Evolutionary conservation across 2,888 invertebrate species (phyloP).

Genomic region (Apodemia hepburni): DNA sequence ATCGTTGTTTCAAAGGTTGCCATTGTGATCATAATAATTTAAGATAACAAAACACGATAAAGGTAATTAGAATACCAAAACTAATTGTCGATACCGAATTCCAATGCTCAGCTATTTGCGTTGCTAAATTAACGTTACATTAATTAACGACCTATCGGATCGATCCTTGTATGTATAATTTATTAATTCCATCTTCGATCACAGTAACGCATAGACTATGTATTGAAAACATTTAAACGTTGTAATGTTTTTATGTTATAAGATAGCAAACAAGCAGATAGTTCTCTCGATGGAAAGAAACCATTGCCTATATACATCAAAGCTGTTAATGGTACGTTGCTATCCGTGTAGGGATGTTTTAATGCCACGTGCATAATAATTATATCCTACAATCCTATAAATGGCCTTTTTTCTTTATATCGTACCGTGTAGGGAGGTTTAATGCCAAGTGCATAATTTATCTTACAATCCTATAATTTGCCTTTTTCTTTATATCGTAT

Average conservation of each 20-base stretch:
- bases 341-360: too few species aligned
- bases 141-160: slow-evolving; percentile 10
- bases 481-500: too few species aligned
- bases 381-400: too few species aligned
- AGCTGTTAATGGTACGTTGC: too few species aligned
- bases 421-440: too few species aligned
- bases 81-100: slow-evolving; percentile 9
- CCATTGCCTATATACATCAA: too few species aligned
- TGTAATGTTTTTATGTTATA: background rate
- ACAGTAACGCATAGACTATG: background rate
- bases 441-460: too few species aligned
- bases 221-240: background rate
- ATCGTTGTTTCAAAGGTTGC: background rate
- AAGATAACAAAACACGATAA: slow-evolving; percentile 7
- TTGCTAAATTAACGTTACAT: slow-evolving; percentile 5
- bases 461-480: too few species aligned
- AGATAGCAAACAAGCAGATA: too few species aligned
- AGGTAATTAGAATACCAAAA: slow-evolving; percentile 11
- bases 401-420: too few species aligned
- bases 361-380: too few species aligned
- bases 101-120: slow-evolving; percentile 4
- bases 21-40: background rate
- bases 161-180: slow-evolving; percentile 14
- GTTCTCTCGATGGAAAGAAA: too few species aligned
- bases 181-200: background rate